Conservation (phyloP, 2,797 vertebrate species). For the Erethizon dorsatum region DNA sequence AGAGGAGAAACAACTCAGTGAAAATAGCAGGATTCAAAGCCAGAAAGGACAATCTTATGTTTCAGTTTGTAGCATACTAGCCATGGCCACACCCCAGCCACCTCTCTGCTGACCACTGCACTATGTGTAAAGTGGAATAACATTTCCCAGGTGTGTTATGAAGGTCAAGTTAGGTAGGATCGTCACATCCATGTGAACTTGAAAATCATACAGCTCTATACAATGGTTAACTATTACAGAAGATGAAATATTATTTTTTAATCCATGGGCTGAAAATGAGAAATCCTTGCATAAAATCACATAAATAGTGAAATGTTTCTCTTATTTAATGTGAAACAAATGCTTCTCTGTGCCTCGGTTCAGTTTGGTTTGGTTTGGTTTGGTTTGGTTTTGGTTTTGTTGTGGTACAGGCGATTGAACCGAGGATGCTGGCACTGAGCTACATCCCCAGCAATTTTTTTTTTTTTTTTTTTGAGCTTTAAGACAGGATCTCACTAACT, state of each 20-base stretch:
- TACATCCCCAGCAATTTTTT: background rate
- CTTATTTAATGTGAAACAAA: conserved; percentile 6
- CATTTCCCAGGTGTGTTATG: background rate
- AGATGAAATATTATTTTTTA: background rate
- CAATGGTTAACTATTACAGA: background rate
- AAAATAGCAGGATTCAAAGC: conserved; percentile 53
- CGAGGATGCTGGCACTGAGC: background rate
- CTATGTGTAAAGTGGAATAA: background rate
- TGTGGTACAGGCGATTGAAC: background rate
- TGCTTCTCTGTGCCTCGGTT: background rate
- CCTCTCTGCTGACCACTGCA: background rate
- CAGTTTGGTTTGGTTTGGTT: background rate
- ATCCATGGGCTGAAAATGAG: background rate
- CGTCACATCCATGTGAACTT: background rate
- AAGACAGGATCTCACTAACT: background rate
- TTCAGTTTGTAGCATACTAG: background rate
- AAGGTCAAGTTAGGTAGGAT: background rate
- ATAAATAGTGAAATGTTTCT: background rate
- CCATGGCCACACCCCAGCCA: background rate
- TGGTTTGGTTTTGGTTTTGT: background rate
- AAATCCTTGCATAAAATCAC: conserved; percentile 40
- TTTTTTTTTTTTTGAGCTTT: background rate
- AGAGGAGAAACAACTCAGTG: conserved; percentile 13
- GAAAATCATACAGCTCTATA: background rate
- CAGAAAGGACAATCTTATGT: background rate